A percentile compares a stretch with the other conserved stretches of the same genome.
phyloP scores from a whole-genome alignment of 2,888 invertebrate species.

The Germaria angustata region DNA sequence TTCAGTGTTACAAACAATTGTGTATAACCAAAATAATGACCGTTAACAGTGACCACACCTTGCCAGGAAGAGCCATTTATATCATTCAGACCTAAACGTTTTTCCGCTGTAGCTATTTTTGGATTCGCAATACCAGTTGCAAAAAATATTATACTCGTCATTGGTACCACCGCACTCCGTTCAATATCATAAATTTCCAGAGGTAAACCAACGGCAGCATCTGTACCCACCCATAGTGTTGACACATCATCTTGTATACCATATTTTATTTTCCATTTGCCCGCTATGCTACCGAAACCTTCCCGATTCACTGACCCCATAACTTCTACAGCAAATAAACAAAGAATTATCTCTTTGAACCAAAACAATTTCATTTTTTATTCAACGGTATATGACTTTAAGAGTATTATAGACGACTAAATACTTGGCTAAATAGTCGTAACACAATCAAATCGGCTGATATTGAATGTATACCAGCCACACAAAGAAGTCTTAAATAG shows the following conservation, averaged over 20 bases:
- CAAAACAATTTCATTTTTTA: not conserved
- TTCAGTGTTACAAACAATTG: conserved; percentile 64
- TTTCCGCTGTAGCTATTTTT: conserved; percentile 49
- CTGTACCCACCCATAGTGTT: conserved; percentile 42
- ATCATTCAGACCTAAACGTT: conserved; percentile 43
- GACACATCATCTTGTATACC: conserved; percentile 5
- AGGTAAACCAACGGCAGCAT: conserved; percentile 16
- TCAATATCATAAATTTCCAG: conserved; percentile 68
- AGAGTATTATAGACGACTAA: conserved; percentile 19
- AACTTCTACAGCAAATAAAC: not conserved
- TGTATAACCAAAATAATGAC: conserved; percentile 68
- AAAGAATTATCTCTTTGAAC: not conserved
- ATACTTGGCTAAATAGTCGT: not conserved
- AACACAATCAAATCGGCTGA: not conserved
- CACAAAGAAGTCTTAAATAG: conserved; percentile 19
- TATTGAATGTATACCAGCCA: not conserved
- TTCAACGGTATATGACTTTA: not conserved
- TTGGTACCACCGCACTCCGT: not conserved
- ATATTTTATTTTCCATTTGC: conserved; percentile 69
- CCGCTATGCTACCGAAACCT: conserved; percentile 67
- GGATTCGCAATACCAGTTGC: conserved; percentile 52
- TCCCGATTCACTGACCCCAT: conserved; percentile 6
- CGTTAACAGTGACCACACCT: conserved; percentile 65
- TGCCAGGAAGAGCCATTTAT: conserved; percentile 57
- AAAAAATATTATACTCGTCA: conserved; percentile 53